Evolutionary conservation across 2,888 invertebrate genomes (phyloP), one percentile per base, ranked within the genome.

Genomic region (Trisateles emortualis): DNA sequence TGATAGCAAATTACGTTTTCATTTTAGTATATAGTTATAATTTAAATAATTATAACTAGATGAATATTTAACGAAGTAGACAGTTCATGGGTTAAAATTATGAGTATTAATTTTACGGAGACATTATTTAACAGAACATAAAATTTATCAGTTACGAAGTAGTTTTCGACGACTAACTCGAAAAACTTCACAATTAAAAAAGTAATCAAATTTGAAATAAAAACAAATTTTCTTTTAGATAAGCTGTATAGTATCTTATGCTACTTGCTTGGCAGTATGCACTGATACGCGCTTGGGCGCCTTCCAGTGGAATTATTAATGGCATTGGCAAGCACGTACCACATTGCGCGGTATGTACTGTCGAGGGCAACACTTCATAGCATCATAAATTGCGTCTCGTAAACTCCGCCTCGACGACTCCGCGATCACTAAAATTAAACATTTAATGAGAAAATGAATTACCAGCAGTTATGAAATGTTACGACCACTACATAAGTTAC

Each of bases 371-470:
- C 76, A 83, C 77, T 85, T 82, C 79, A 84, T 79, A 68, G 72
- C 69, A 52, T 71, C 80, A 74, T 88, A 85, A 87, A 82, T 78
- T 56, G 72, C 64, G 49, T 72, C 72, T 76, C 81, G 67, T 84
- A 82, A 85, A 82, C 70, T 72, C 47, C 64, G 62, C 61, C 58
- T 57, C 74, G 22, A 22, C 76, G 67, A 26, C 74, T 65, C 72
- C 74, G 63, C 67, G 71, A 79, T 81, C 79, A 81, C 83, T 82
- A 84, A 86, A 87, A 85, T 87, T 84, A 87, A 86, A 83, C 77
- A 81, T 81, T 82, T 84, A 86, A 87, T 83, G 84, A 86, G 76
- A 79, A 76, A 86, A 83, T 82, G 78, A 87, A 83, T 86, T 83
- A 83, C 79, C 69, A 68, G 55, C 76, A 68, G 76, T 81, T 79